phyloP scores from a whole-genome alignment of 2,888 invertebrate species.

The Nomada lathburiana region DNA sequence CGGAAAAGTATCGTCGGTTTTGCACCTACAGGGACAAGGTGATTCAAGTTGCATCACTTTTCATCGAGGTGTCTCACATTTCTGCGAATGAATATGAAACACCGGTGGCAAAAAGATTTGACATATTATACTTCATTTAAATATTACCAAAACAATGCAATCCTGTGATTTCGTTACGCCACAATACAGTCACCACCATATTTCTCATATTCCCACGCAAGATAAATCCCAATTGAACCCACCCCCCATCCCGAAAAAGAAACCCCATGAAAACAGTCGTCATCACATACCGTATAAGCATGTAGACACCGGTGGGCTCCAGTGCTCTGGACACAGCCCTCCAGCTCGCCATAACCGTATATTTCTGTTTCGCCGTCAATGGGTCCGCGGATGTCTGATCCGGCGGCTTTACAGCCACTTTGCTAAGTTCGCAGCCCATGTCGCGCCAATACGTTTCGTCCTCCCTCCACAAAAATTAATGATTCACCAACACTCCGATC shows the following conservation, averaged over 20 bases:
- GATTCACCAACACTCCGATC: conserved; percentile 13
- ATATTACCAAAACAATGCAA: too few relatives aligned
- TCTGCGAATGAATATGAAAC: too few relatives aligned
- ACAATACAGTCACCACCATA: too few relatives aligned
- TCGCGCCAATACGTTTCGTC: conserved; percentile 42
- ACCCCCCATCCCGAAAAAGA: too few relatives aligned
- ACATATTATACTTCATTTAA: too few relatives aligned
- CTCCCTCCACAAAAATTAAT: not conserved
- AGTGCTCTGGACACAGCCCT: conserved; percentile 95
- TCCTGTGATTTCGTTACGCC: too few relatives aligned
- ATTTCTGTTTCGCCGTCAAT: conserved; percentile 94
- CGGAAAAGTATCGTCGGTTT: too few relatives aligned
- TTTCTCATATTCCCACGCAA: too few relatives aligned
- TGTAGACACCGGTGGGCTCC: conserved; percentile 94
- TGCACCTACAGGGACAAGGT: too few relatives aligned
- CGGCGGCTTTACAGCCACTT: conserved; percentile 86
- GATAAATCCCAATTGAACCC: not conserved
- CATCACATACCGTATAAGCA: conserved; percentile 94
- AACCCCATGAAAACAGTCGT: not conserved
- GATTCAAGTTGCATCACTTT: too few relatives aligned
- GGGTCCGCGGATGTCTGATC: conserved; percentile 89
- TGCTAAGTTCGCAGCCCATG: conserved; percentile 93
- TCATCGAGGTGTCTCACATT: too few relatives aligned
- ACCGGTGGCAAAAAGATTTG: not conserved
- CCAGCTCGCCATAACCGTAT: conserved; percentile 95